These are phyloP conservation scores for Drosophila histrio DNA, from an alignment of 2,888 invertebrate species.

Conservation along the genomic window DNA sequence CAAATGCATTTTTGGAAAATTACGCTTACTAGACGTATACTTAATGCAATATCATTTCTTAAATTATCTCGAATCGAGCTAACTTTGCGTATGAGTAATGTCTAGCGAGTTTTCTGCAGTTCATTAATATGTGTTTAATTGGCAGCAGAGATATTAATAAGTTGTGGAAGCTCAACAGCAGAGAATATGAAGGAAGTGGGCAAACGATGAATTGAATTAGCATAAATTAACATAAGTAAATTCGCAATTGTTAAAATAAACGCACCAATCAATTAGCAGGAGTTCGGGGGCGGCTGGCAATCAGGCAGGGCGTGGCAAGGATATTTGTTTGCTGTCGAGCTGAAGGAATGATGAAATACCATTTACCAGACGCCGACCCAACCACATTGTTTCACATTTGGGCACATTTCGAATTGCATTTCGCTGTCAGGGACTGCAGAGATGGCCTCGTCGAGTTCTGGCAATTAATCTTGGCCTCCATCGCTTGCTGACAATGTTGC, in stretches of 20 bases:
- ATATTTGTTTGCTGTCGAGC: slow-evolving; percentile 8
- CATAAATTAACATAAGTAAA: slow-evolving; percentile 46
- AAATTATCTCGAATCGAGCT: background rate
- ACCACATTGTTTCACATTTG: slow-evolving; percentile 35
- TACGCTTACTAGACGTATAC: background rate
- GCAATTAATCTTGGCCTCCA: slow-evolving; percentile 44
- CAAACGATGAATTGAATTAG: slow-evolving; percentile 22
- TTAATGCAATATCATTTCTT: background rate
- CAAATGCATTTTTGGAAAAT: background rate
- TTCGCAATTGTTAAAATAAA: slow-evolving; percentile 46
- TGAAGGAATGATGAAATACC: slow-evolving; percentile 10
- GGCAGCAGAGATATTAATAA: slow-evolving; percentile 27
- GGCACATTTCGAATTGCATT: slow-evolving; percentile 38
- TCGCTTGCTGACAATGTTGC: slow-evolving; percentile 13
- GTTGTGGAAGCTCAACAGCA: slow-evolving; percentile 3
- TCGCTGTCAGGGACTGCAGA: slow-evolving; percentile 8
- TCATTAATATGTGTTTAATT: slow-evolving; percentile 36
- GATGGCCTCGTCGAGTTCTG: slow-evolving; percentile 2
- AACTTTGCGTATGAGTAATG: slow-evolving; percentile 14
- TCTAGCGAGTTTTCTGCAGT: slow-evolving; percentile 12
- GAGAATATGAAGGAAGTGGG: background rate
- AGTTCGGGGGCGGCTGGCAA: background rate
- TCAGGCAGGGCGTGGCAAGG: background rate
- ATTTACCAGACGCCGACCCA: background rate
- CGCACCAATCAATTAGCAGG: slow-evolving; percentile 28